Percentiles rank a stretch among this genome's conserved stretches.
These are phyloP conservation scores for Mastacembelus armatus DNA, from an alignment of 2,797 vertebrate species.

Conservation along the genomic window DNA sequence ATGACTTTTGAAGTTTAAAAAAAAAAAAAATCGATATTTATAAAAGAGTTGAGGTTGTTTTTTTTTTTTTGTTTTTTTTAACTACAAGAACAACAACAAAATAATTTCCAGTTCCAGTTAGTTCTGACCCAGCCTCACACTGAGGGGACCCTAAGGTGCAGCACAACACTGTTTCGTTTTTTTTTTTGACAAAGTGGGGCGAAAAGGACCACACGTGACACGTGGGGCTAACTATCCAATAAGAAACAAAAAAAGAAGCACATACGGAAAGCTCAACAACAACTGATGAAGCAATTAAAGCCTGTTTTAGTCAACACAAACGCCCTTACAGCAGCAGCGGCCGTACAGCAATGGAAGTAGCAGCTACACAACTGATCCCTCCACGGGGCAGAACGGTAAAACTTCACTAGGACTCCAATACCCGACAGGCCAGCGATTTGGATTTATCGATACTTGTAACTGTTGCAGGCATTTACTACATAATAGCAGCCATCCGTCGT, in stretches of 20 bases:
- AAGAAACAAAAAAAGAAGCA: too few species aligned
- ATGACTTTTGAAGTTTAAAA: not conserved
- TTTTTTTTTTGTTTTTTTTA: too few species aligned
- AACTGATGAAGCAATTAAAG: too few species aligned
- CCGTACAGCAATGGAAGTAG: not conserved
- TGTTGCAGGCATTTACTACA: not conserved
- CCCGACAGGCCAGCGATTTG: not conserved
- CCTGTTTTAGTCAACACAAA: not conserved
- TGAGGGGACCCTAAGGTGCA: not conserved
- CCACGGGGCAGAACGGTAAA: conserved; percentile 5
- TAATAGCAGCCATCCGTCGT: rapidly evolving
- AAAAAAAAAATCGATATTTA: too few species aligned
- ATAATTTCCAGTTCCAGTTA: too few species aligned
- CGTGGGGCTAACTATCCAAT: too few species aligned
- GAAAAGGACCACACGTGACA: not conserved
- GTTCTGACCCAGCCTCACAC: not conserved
- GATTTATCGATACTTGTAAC: not conserved
- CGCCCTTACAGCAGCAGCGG: not conserved
- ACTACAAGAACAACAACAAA: too few species aligned
- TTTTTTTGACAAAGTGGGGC: not conserved
- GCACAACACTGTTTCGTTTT: not conserved
- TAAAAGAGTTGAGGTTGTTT: too few species aligned
- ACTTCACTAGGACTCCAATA: not conserved
- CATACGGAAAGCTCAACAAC: too few species aligned
- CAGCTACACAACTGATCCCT: not conserved